Percentiles rank a stretch among this genome's conserved stretches.
These are phyloP conservation scores for Pelobates fuscus DNA, from an alignment of 2,113 vertebrate species.

Conservation along the genomic window DNA sequence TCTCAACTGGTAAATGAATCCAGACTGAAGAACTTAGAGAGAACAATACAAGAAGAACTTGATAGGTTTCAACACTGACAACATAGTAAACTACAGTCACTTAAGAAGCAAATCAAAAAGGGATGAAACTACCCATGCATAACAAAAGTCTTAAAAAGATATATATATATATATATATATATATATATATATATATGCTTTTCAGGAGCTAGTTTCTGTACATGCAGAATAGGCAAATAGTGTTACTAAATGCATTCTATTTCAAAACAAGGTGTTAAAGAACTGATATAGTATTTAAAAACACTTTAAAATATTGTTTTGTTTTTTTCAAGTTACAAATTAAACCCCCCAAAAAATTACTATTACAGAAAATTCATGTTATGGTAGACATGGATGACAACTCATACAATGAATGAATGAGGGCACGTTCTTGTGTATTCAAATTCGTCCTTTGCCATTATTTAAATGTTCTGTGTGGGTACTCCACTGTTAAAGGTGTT, in stretches of 20 bases:
- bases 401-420: too few relatives aligned
- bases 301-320: too few relatives aligned
- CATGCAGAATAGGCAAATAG: constrained; percentile 25
- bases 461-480: background rate
- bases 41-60: constrained; percentile 64
- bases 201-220: background rate
- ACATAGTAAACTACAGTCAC: constrained; percentile 64
- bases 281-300: too few relatives aligned
- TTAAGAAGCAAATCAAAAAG: constrained; percentile 60
- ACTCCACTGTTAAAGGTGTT: background rate
- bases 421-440: too few relatives aligned
- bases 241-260: background rate
- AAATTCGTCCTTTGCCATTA: too few relatives aligned
- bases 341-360: too few relatives aligned
- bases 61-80: constrained; percentile 52
- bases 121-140: constrained; percentile 27
- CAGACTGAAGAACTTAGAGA: constrained; percentile 61
- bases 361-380: too few relatives aligned
- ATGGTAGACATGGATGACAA: too few relatives aligned
- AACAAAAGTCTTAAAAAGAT: constrained; percentile 8
- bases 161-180: too few relatives aligned
- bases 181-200: background rate
- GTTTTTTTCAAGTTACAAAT: too few relatives aligned
- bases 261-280: too few relatives aligned
- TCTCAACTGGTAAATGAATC: constrained; percentile 50